Base-by-base conservation (phyloP, 23 tunicate genomes). In the Trididemnum nubilum region DNA sequence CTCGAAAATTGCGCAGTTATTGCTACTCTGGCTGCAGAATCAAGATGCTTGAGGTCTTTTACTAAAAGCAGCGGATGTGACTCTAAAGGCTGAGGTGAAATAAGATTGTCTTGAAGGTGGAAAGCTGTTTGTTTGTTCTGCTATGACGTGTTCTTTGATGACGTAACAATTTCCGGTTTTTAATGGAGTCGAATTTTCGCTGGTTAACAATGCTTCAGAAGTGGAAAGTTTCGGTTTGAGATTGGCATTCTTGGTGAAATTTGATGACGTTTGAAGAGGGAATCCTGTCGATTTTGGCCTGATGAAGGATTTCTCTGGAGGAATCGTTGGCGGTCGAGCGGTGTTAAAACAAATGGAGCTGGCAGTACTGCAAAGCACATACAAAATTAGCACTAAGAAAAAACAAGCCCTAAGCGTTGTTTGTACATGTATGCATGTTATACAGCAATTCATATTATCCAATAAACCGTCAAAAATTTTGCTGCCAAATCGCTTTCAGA, bases 301-400 rank as follows among this genome's bases (percentile, higher is more conserved):
- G 67, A 24, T 61, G 67, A 61, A 61, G 29, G 5, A 12, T n/a
- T 24, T 22, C n/a, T 61, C 67, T 24, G 67, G 67, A 12, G 28
- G n/a, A n/a, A n/a, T n/a, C n/a, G n/a, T n/a, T n/a, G n/a, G n/a
- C n/a, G n/a, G n/a, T n/a, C 67, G 67, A 61, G 25, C 67, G 26
- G 67, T 24, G n/a, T n/a, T n/a, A n/a, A n/a, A n/a, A 61, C 5
- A 21, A 24, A n/a, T 24, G 22, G 67, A 61, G 26, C 67, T 61
- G 67, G 67, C 22, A 12, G 67, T 61, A n/a, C 67, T 61, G 67
- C n/a, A n/a, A 49, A 12, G 57, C n/a, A n/a, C n/a, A n/a, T n/a
- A n/a, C n/a, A n/a, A n/a, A n/a, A n/a, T n/a, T n/a, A n/a, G n/a
- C n/a, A n/a, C n/a, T n/a, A n/a, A n/a, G n/a, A n/a, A n/a, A n/a